Conservation (phyloP, 92 coral and sea anemone species). For the Porites rus region DNA sequence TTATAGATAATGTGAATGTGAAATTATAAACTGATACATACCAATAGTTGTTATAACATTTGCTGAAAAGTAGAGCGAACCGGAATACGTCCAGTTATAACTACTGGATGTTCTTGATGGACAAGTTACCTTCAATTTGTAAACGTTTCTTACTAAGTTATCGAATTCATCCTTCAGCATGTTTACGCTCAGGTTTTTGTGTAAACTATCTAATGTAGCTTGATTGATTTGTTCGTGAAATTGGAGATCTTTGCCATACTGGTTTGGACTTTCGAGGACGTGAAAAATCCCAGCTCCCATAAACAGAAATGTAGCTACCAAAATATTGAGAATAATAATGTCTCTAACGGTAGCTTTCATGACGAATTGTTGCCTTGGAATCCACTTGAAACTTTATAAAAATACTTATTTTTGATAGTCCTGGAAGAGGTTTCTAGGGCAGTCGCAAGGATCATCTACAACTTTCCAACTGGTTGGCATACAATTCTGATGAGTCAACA, state of each 20-base stretch:
- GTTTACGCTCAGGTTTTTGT: conserved; percentile 37
- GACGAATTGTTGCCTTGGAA: neutral
- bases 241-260: neutral
- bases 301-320: conserved; percentile 16
- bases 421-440: no score
- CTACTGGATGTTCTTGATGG: neutral
- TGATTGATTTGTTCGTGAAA: neutral
- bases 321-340: conserved; percentile 13
- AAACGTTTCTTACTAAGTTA: conserved; percentile 21
- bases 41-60: conserved; percentile 70
- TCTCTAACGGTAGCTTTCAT: conserved; percentile 27
- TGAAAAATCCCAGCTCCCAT: conserved; percentile 62
- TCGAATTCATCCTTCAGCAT: conserved; percentile 44
- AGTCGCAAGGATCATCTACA: no score
- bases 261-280: conserved; percentile 41
- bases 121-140: neutral
- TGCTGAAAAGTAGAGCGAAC: conserved; percentile 60
- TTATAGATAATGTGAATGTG: no score
- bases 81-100: conserved; percentile 54
- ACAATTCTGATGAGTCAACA: no score
- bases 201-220: conserved; percentile 8
- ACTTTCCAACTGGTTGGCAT: neutral
- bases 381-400: no score
- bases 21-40: conserved; percentile 18
- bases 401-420: no score